Base-by-base conservation (phyloP, 2,888 invertebrate species). In the Hydroisotoma schaefferi region DNA sequence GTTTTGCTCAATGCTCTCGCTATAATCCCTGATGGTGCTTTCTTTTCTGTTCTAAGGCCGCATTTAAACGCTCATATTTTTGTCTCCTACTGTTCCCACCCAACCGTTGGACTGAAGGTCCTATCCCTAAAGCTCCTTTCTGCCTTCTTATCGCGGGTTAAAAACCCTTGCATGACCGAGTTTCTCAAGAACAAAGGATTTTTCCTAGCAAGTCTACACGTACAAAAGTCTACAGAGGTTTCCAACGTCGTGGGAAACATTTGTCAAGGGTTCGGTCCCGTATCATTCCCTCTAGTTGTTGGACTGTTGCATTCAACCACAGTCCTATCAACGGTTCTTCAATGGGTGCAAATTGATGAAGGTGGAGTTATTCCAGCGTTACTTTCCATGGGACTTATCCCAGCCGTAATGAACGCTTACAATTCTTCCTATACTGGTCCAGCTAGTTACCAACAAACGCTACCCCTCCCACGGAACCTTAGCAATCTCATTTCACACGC, bases 11-110 rank as follows among this genome's bases (percentile, higher is more conserved):
- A 72, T 46, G 55, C 72, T 15, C 38, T 72, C 1, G 63, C 72
- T 29, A 72, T 72, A 18, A 62, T 72, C n/a, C 69, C 72, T 2
- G 72, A 72, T 38, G 65, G 57, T 2, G 65, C 69, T 10, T 72
- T 70, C 33, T 59, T 64, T 27, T 65, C 69, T 4, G 64, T 70
- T 40, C 38, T 72, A 18, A 65, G 56, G 38, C 54, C 68, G 8
- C 65, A 67, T 29, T n/a, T 69, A n/a, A 68, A 43, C 57, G 55
- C 67, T 3, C 63, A 70, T 43, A 46, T 70, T 27, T 66, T 72
- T 52, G 65, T 69, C 3, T 67, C 70, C 2, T 70, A 66, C 44
- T 67, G 67, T 47, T 66, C 70, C n/a, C 72, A 72, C 48, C 63
- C 70, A 1, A 70, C 57, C 48, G 25, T 57, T 12, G 47, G 43